These are phyloP conservation scores for Callipepla californica DNA, from an alignment of 2,113 vertebrate species.

Conservation along the genomic window DNA sequence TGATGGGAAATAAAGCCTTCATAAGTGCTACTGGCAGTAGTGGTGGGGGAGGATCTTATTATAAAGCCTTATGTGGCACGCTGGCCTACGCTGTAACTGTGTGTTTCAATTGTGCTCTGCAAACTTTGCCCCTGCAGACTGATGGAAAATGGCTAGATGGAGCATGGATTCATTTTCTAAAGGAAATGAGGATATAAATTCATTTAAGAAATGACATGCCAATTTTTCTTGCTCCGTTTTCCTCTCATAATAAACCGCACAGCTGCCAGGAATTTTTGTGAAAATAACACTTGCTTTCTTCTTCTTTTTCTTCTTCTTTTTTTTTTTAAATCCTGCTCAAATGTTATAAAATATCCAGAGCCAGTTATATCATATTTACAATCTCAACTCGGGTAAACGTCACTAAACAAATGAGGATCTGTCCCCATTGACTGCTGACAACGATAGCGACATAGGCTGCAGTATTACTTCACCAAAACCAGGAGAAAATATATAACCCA, in stretches of 20 bases:
- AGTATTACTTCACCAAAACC: constrained; percentile 55
- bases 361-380: constrained; percentile 19
- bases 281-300: constrained; percentile 61
- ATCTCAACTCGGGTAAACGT: constrained; percentile 31
- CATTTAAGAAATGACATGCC: constrained; percentile 72
- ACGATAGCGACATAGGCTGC: neutral
- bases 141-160: constrained; percentile 60
- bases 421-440: constrained; percentile 23
- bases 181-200: constrained; percentile 76
- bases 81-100: neutral
- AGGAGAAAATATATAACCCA: constrained; percentile 66
- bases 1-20: constrained; percentile 64
- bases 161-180: constrained; percentile 67
- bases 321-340: constrained; percentile 11
- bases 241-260: constrained; percentile 60
- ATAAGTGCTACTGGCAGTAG: neutral
- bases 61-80: neutral
- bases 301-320: neutral
- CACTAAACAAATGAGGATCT: constrained; percentile 1
- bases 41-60: constrained; percentile 9
- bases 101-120: constrained; percentile 50
- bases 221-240: constrained; percentile 70
- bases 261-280: constrained; percentile 72
- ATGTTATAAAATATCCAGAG: neutral
- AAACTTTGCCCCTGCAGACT: constrained; percentile 64